These are phyloP conservation scores for Desoria tigrina DNA, from an alignment of 2,888 invertebrate species.

Conservation along the genomic window DNA sequence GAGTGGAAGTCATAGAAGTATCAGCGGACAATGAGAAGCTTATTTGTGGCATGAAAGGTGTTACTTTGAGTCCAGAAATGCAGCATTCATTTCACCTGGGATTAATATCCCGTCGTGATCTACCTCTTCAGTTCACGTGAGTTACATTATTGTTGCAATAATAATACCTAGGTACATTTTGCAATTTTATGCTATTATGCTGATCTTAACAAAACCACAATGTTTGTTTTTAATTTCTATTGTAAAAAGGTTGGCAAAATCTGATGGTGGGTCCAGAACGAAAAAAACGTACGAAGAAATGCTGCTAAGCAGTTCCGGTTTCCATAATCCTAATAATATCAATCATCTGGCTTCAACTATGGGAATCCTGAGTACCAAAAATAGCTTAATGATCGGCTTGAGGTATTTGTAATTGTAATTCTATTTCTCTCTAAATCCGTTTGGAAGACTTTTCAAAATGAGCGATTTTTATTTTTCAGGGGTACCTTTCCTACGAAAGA, in stretches of 20 bases:
- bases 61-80: conserved; percentile 69
- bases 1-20: conserved; percentile 84
- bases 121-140: conserved; percentile 57
- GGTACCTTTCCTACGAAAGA: conserved; percentile 76
- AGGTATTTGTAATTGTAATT: no score
- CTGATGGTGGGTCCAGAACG: conserved; percentile 57
- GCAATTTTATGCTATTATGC: no score
- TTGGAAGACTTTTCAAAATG: no score
- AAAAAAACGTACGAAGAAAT: conserved; percentile 77
- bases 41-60: conserved; percentile 81
- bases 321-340: conserved; percentile 86
- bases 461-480: conserved; percentile 62
- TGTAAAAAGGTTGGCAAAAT: conserved; percentile 30
- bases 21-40: conserved; percentile 81
- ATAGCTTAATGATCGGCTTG: conserved; percentile 69
- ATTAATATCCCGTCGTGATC: conserved; percentile 65
- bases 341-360: conserved; percentile 76
- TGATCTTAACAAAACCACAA: no score
- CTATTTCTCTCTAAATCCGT: no score
- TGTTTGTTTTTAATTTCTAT: neutral
- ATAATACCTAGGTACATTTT: no score
- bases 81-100: conserved; percentile 75
- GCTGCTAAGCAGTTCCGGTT: conserved; percentile 78
- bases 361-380: conserved; percentile 70
- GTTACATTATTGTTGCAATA: no score